Evolutionary conservation across 2,113 vertebrate genomes (phyloP), one percentile per base, ranked within the genome.

Genomic region (Corapipo altera): DNA sequence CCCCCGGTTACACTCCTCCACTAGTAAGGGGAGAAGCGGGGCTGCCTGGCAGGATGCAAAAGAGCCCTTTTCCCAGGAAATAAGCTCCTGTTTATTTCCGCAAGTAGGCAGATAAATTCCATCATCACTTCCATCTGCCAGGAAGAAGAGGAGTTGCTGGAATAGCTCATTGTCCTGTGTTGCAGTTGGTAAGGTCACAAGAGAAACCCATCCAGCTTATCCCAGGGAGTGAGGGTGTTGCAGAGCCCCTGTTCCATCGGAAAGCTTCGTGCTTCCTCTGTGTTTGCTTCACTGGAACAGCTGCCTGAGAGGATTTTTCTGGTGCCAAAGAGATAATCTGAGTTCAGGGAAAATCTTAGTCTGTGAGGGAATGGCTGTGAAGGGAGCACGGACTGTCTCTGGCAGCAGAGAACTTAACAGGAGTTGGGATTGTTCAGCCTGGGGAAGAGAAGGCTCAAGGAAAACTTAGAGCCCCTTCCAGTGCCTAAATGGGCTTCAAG

Each of bases 251-350:
- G 19, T 49, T 69, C 89, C 93, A 69, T 44, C 15, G 88, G 23
- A n/a, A 57, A 88, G 26, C 72, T 6, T 1, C 0, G 32, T 12
- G 71, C 93, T 83, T 18, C 24, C 3, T 54, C 75, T 1, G 1
- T 12, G 28, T 46, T 80, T 83, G 78, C 83, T 78, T 48, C 89
- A 4, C 88, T 93, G 93, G 52, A 91, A 52, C 95, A 92, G 96
- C 95, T 95, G 95, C 49, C 28, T 6, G 7, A 66, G 83, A 65
- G 83, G 66, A 27, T 54, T 71, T 76, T 95, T 17, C 88, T 91
- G 87, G 41, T 91, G 91, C 82, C 81, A 93, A 55, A 44, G 72
- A 79, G 85, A 96, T 93, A 32, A 93, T 96, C 82, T 84, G 94
- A 44, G 65, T 49, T 57, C 83, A 87, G 96, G 94, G 96, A 88